phyloP scores from a whole-genome alignment of 2,888 invertebrate genomes.

The Caprella mutica region DNA sequence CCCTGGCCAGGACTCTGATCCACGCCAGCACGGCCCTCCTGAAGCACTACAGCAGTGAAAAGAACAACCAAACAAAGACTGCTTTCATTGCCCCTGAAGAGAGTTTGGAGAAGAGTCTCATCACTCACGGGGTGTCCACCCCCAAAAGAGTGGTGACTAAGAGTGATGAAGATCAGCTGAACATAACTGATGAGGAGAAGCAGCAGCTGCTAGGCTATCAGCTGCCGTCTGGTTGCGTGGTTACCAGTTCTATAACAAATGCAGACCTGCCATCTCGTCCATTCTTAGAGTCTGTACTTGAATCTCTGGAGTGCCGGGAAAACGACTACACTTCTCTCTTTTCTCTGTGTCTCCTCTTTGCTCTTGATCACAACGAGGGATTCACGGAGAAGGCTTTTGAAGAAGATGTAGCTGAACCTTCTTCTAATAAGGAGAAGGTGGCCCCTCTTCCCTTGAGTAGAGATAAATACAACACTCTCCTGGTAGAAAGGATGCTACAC shows the following conservation, averaged over 20 bases:
- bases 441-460: too few relatives aligned
- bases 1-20: conserved; percentile 77
- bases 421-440: background rate
- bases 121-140: conserved; percentile 38
- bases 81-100: conserved; percentile 55
- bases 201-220: conserved; percentile 47
- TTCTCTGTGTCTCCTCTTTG: conserved; percentile 79
- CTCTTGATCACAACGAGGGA: conserved; percentile 88
- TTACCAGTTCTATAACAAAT: conserved; percentile 1
- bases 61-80: conserved; percentile 34
- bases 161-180: conserved; percentile 41
- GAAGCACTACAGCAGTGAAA: conserved; percentile 3
- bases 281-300: conserved; percentile 77
- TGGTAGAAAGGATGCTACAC: conserved; percentile 70
- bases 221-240: conserved; percentile 32
- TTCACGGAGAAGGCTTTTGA: too few relatives aligned
- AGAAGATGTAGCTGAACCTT: too few relatives aligned
- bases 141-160: background rate
- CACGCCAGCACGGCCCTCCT: conserved; percentile 51
- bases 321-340: conserved; percentile 91
- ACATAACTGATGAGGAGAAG: conserved; percentile 90
- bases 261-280: conserved; percentile 53
- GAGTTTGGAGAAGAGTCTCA: conserved; percentile 63
- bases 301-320: conserved; percentile 73
- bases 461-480: conserved; percentile 58